Conservation (phyloP, 2,113 vertebrate species). For the Cavia porcellus region DNA sequence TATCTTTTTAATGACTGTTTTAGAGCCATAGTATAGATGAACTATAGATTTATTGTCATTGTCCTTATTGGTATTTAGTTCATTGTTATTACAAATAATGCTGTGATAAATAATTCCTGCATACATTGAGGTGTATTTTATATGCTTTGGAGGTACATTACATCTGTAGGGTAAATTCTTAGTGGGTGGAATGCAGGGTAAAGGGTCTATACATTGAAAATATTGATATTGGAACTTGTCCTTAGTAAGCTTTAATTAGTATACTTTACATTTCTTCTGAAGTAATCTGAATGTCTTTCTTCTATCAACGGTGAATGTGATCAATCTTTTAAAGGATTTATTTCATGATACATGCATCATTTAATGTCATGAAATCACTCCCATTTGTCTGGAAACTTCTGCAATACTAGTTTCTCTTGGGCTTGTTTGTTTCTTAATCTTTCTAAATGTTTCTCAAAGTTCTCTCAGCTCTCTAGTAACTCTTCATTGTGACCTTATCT, state of each 20-base stretch:
- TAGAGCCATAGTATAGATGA: constrained; percentile 22
- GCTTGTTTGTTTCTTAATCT: background rate
- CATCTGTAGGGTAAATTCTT: constrained; percentile 21
- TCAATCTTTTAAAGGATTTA: constrained; percentile 28
- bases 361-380: constrained; percentile 34
- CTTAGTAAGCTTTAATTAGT: background rate
- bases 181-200: background rate
- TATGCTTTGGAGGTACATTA: background rate
- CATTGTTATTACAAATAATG: constrained; percentile 42
- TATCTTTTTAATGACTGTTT: constrained; percentile 37
- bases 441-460: constrained; percentile 26
- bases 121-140: background rate
- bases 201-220: constrained; percentile 38
- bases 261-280: constrained; percentile 32
- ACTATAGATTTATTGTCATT: background rate
- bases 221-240: constrained; percentile 22
- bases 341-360: background rate
- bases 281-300: constrained; percentile 2
- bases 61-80: constrained; percentile 41
- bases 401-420: background rate
- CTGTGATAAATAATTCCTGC: background rate
- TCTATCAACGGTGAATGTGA: background rate
- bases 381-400: constrained; percentile 10
- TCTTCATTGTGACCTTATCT: background rate
- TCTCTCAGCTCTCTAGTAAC: constrained; percentile 27